phyloP scores from a whole-genome alignment of 2,888 invertebrate species.

The Oeneis ivallda region DNA sequence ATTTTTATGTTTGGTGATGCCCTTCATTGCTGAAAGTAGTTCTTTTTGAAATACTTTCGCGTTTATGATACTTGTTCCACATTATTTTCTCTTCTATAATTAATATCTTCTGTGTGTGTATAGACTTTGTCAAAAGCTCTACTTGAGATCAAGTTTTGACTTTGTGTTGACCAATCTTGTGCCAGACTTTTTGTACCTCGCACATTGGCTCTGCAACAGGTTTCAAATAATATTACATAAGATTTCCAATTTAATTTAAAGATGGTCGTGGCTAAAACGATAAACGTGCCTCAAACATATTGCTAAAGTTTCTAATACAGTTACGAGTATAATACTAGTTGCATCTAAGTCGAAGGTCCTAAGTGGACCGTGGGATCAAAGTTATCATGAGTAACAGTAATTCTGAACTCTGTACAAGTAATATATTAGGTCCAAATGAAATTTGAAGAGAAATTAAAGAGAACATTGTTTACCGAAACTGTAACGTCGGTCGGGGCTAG shows the following conservation, averaged over 20 bases:
- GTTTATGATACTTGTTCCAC: too few relatives aligned
- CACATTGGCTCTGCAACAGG: not conserved
- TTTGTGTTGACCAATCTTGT: too few relatives aligned
- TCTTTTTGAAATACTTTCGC: too few relatives aligned
- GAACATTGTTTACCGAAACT: constrained; percentile 53
- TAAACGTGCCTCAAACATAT: too few relatives aligned
- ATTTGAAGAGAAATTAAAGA: constrained; percentile 55
- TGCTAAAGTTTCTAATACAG: constrained; percentile 4
- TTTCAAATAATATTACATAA: not conserved
- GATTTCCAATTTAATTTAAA: not conserved
- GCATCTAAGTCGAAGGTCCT: not conserved
- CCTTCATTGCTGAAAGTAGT: not conserved
- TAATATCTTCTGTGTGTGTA: too few relatives aligned
- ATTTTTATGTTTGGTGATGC: not conserved
- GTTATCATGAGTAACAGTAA: constrained; percentile 13
- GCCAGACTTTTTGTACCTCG: too few relatives aligned
- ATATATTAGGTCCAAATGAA: constrained; percentile 45
- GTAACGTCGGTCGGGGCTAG: constrained; percentile 23
- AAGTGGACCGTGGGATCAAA: constrained; percentile 6
- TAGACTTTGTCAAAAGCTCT: too few relatives aligned
- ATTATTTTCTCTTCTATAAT: too few relatives aligned
- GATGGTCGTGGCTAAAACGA: not conserved
- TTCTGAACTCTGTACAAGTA: constrained; percentile 43
- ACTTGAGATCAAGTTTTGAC: too few relatives aligned
- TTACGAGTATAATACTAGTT: constrained; percentile 11